These are phyloP conservation scores for Acronicta psi DNA, from an alignment of 2,888 invertebrate species.

Conservation along the genomic window DNA sequence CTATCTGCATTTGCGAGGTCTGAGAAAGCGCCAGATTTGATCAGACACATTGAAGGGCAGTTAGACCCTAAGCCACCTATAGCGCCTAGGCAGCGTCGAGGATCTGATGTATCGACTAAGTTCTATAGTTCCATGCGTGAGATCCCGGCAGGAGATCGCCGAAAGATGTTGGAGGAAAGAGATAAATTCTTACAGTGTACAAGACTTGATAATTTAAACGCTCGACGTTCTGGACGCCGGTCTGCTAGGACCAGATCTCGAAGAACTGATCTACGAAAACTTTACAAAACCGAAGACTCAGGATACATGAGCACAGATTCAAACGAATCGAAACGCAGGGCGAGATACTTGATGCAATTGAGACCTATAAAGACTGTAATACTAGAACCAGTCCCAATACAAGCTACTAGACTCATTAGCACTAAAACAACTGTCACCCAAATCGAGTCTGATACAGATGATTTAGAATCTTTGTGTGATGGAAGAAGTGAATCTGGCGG, in stretches of 20 bases:
- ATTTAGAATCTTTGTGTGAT: conserved; percentile 93
- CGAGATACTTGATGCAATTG: conserved; percentile 83
- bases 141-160: conserved; percentile 76
- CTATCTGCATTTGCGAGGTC: conserved; percentile 72
- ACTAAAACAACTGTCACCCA: conserved; percentile 70
- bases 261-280: conserved; percentile 79
- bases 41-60: conserved; percentile 71
- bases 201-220: conserved; percentile 75
- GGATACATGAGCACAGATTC: conserved; percentile 96
- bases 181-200: conserved; percentile 75
- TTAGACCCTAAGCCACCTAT: conserved; percentile 80
- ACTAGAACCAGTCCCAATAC: conserved; percentile 65
- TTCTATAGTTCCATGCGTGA: conserved; percentile 66
- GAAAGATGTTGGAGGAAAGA: conserved; percentile 77
- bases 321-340: conserved; percentile 88
- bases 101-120: conserved; percentile 70
- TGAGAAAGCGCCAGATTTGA: conserved; percentile 75
- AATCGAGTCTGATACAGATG: conserved; percentile 91
- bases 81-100: conserved; percentile 78
- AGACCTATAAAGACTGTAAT: conserved; percentile 70
- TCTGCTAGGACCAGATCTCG: conserved; percentile 80
- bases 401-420: conserved; percentile 58
- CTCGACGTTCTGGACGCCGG: conserved; percentile 79
- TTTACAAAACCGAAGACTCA: conserved; percentile 91
- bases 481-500: conserved; percentile 96